Conservation (phyloP, 2,113 vertebrate species). For the Eupsittula cactorum region DNA sequence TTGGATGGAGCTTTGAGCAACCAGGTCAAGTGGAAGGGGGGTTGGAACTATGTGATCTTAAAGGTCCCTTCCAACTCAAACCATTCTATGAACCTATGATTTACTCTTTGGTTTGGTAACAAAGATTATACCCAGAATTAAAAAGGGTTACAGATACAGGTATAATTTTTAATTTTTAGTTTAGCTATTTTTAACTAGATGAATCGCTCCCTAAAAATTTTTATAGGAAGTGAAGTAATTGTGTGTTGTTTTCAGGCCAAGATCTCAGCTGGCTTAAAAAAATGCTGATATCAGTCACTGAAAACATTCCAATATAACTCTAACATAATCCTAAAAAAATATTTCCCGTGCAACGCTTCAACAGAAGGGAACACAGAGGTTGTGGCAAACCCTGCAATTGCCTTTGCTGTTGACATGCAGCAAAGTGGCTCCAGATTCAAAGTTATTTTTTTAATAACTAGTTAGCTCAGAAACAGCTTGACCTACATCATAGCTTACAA, state of each 20-base stretch:
- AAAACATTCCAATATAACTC: not conserved
- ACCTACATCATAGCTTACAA: slow-evolving; percentile 9
- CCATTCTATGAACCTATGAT: not conserved
- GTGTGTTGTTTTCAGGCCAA: not conserved
- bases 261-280: not conserved
- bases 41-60: not conserved
- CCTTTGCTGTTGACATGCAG: not conserved
- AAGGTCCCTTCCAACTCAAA: not conserved
- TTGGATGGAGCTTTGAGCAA: not conserved
- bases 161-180: not conserved
- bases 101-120: not conserved
- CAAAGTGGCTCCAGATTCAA: not conserved
- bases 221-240: not conserved
- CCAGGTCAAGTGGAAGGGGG: not conserved
- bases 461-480: slow-evolving; percentile 6
- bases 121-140: not conserved
- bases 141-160: not conserved
- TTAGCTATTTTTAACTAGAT: not conserved
- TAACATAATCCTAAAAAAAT: not conserved
- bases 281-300: not conserved
- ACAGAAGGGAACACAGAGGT: not conserved
- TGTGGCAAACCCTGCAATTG: not conserved
- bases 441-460: slow-evolving; percentile 26
- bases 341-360: not conserved
- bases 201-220: not conserved